These are phyloP conservation scores for Lycorma delicatula DNA, from an alignment of 1,140 invertebrate genomes.

Conservation along the genomic window DNA sequence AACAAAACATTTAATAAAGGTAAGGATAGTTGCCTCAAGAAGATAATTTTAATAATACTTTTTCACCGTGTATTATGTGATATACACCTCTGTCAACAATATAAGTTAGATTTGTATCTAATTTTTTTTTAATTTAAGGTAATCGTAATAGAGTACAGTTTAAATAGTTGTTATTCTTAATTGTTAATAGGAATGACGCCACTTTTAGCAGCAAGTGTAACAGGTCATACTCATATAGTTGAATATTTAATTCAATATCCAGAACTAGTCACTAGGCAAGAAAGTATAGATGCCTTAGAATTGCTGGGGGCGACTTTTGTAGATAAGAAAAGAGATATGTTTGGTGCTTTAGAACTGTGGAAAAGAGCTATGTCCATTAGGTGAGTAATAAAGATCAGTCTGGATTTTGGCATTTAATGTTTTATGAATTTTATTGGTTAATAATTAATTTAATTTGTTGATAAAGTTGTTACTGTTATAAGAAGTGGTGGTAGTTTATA, in stretches of 20 bases:
- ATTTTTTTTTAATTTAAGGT: no score
- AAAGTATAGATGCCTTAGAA: conserved; percentile 85
- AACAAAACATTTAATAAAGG: no score
- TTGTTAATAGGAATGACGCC: conserved; percentile 75
- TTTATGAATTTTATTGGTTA: neutral
- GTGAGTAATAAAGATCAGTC: conserved; percentile 39
- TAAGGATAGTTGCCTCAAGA: no score
- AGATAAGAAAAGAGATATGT: conserved; percentile 92
- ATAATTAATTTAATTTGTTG: no score
- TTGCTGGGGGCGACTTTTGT: conserved; percentile 92
- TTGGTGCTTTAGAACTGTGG: conserved; percentile 80
- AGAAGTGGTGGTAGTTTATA: no score
- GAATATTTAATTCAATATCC: conserved; percentile 72
- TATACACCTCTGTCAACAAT: no score
- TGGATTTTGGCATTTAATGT: neutral
- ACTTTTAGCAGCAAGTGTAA: conserved; percentile 78
- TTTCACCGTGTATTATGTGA: no score
- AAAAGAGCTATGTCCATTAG: conserved; percentile 78
- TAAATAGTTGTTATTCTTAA: no score
- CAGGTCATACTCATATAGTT: conserved; percentile 85
- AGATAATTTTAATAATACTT: no score
- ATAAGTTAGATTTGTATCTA: no score
- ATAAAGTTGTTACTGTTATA: no score
- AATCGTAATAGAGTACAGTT: no score
- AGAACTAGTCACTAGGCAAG: conserved; percentile 59